phyloP scores from a whole-genome alignment of 1,140 invertebrate genomes.

The Philopotamus ludificatus region DNA sequence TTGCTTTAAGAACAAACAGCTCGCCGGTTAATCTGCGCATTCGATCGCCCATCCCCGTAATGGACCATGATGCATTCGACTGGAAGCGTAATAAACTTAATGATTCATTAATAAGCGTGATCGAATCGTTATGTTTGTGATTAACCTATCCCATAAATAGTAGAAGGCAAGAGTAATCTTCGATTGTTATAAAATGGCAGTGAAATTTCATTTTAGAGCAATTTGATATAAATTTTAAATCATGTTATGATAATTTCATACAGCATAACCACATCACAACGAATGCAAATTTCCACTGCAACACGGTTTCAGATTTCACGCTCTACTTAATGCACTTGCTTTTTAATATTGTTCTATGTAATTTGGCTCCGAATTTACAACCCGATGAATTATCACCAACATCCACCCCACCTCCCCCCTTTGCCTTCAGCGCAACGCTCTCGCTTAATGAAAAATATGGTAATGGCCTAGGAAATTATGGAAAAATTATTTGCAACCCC shows the following conservation, averaged over 20 bases:
- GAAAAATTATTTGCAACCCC: too few relatives aligned
- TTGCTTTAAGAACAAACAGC: background rate
- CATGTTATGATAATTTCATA: background rate
- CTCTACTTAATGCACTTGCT: background rate
- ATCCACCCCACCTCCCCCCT: too few relatives aligned
- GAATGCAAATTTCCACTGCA: slow-evolving; percentile 12
- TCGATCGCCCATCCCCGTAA: background rate
- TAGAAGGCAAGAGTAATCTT: too few relatives aligned
- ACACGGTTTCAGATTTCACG: slow-evolving; percentile 7
- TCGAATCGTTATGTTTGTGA: too few relatives aligned
- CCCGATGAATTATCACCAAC: slow-evolving; percentile 11
- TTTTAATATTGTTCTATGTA: slow-evolving; percentile 10
- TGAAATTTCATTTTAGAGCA: too few relatives aligned
- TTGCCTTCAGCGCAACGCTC: too few relatives aligned
- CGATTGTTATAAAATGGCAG: too few relatives aligned
- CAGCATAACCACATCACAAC: background rate
- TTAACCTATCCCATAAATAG: too few relatives aligned
- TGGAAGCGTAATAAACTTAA: background rate
- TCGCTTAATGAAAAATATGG: slow-evolving; percentile 28
- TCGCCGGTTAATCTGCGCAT: background rate
- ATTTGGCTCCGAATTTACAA: slow-evolving; percentile 23
- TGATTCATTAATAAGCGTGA: background rate
- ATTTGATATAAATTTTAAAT: too few relatives aligned
- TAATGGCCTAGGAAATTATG: slow-evolving; percentile 13
- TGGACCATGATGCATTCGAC: background rate